Evolutionary conservation across 2,797 vertebrate species (phyloP), one percentile per base, ranked within the genome.

Genomic region (Sebastes oblongus): DNA sequence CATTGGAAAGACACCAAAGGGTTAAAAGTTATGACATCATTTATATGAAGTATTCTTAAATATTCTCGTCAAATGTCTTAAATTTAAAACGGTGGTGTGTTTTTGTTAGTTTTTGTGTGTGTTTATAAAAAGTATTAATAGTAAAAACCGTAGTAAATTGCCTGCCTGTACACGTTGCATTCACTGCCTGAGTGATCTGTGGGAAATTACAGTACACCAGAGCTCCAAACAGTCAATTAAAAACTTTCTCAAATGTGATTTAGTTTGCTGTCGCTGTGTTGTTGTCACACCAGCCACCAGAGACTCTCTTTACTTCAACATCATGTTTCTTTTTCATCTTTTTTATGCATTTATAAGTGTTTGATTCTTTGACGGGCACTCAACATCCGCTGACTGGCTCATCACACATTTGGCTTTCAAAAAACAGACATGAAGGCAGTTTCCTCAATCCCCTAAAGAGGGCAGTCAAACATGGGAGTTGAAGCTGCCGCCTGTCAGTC

Each of bases 391-490:
- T 32, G 39, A 69, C 69, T 14, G 27, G 25, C 20, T 59, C 2
- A 61, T 66, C 75, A 20, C 64, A 32, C 66, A 2, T 59, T 52
- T 4, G 30, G 13, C 36, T 56, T 70, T 52, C 11, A 32, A 58
- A 52, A 82, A 75, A 29, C 72, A 24, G 27, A 85, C 58, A 91
- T 90, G 72, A 87, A 90, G 78, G 88, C 94, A 92, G 91, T 96
- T 94, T 96, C 77, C 90, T 68, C 72, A 91, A 91, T 91, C 92
- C 96, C 96, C 96, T 94, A 95, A 95, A 96, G 96, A 94, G 94
- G 96, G 96, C 96, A 94, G 95, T 94, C 91, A 89, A 94, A 94
- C 93, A 65, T 59, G 89, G 71, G 84, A 64, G 52, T 55, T 64
- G 66, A 25, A 64, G 75, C 56, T 1, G 72, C 39, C 25, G 78